Conservation (phyloP, 2,113 vertebrate species). For the Orientallactaga bullata region DNA sequence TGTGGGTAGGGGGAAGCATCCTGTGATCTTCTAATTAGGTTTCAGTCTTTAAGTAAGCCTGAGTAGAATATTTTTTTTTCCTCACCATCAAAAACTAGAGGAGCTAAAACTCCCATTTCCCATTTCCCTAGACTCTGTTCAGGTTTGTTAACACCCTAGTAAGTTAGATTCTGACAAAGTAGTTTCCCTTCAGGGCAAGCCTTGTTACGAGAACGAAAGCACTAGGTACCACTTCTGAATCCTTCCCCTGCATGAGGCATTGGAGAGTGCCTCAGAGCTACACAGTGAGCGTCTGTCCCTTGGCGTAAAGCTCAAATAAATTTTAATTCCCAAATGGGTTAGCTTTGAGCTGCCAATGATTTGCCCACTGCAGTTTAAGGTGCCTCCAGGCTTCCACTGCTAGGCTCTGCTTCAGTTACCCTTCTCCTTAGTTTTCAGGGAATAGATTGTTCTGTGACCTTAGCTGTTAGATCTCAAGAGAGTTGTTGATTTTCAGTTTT, state of each 20-base stretch:
- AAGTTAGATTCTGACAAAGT: neutral
- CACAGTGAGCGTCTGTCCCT: neutral
- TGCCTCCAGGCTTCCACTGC: too few relatives aligned
- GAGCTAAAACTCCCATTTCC: neutral
- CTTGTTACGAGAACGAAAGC: neutral
- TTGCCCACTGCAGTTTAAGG: neutral
- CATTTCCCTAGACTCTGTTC: neutral
- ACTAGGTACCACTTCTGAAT: neutral
- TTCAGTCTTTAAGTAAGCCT: neutral
- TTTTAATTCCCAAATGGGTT: neutral
- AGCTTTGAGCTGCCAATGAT: neutral
- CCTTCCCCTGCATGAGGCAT: neutral
- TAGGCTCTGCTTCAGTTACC: neutral
- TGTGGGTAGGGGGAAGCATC: too few relatives aligned
- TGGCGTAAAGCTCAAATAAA: neutral
- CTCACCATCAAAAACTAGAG: neutral
- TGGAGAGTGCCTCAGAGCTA: neutral
- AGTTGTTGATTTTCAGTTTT: neutral
- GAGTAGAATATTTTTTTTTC: neutral
- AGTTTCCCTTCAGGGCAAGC: neutral
- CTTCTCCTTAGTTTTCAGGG: neutral
- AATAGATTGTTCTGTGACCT: neutral
- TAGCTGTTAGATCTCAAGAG: neutral
- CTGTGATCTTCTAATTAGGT: neutral
- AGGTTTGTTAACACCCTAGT: neutral